A percentile compares a stretch with the other conserved stretches of the same genome.
Conservation (phyloP, 2,797 vertebrate genomes). For the Bradypodion ventrale region DNA sequence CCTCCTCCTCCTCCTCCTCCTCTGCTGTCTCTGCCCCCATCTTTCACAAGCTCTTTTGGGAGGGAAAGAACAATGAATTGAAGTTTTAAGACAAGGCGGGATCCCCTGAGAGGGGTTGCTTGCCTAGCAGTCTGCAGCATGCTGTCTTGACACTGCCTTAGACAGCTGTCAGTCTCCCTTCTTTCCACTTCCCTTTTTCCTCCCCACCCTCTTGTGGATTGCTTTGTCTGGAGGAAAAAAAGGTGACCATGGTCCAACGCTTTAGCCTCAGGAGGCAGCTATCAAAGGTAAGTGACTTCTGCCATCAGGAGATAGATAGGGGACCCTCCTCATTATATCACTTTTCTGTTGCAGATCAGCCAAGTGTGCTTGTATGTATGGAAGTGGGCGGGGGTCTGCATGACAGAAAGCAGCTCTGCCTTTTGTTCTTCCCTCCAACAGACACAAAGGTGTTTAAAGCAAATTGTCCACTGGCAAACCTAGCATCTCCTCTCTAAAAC, state of each 20-base stretch:
- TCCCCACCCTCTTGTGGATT: constrained; percentile 19
- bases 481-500: neutral
- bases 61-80: constrained; percentile 64
- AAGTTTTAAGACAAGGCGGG: constrained; percentile 64
- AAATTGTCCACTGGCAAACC: neutral
- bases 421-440: constrained; percentile 70
- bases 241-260: constrained; percentile 90
- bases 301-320: constrained; percentile 7
- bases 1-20: constrained; percentile 43
- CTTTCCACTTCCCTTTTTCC: constrained; percentile 6
- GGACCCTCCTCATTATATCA: constrained; percentile 2
- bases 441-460: constrained; percentile 65
- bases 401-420: constrained; percentile 52
- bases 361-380: constrained; percentile 34
- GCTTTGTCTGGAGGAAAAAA: constrained; percentile 56
- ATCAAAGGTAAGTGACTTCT: constrained; percentile 88
- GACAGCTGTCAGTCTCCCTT: constrained; percentile 45
- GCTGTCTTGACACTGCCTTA: constrained; percentile 45
- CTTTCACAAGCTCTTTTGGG: constrained; percentile 46
- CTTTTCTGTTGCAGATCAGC: constrained; percentile 29
- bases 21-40: constrained; percentile 25
- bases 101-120: constrained; percentile 29
- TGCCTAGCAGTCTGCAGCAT: constrained; percentile 49
- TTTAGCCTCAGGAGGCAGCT: constrained; percentile 92
- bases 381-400: constrained; percentile 24